Base-by-base conservation (phyloP, 2,888 invertebrate genomes). In the Tanytarsus gracilentus region DNA sequence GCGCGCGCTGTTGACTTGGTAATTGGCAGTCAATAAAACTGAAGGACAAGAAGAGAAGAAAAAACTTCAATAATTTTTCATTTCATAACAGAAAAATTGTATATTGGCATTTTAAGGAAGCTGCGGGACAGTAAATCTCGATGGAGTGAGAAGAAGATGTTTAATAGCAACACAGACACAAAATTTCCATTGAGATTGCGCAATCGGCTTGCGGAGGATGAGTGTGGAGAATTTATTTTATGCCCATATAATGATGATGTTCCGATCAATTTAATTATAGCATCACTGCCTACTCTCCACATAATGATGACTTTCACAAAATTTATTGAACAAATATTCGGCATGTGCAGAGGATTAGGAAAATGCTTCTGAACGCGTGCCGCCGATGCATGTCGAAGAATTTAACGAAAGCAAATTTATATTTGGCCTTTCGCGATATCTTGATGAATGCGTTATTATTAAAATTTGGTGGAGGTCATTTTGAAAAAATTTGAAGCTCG, bases 1-100 rank as follows among this genome's bases (percentile, higher is more conserved):
- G 30, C 30, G 30, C 44, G 44, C 44, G 44, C 18, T 44, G 11
- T 44, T 18, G 44, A 18, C n/a, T n/a, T n/a, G n/a, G 23, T 58
- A 58, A 58, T 58, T 58, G 58, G 48, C 58, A 58, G 58, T 48
- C 48, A 58, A 58, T 58, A 58, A 58, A 55, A 48, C 23, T n/a
- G n/a, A n/a, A n/a, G n/a, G n/a, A n/a, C n/a, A n/a, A n/a, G n/a
- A 14, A 16, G 16, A n/a, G 36, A 36, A 33, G 11, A 33, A 33
- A 44, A 44, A 1, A 9, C 39, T 39, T 23, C 3, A 23, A n/a
- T 27, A 9, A 21, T 56, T 14, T 29, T 27, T 44, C 55, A 21
- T 40, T 16, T 40, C 27, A 36, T 16, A 16, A 29, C 30, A 36
- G 33, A 40, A 40, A 56, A 56, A 56, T 56, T 33, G 53, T 29